Evolutionary conservation across 2,113 vertebrate genomes (phyloP), one percentile per base, ranked within the genome.

Genomic region (Tyrannus savana): DNA sequence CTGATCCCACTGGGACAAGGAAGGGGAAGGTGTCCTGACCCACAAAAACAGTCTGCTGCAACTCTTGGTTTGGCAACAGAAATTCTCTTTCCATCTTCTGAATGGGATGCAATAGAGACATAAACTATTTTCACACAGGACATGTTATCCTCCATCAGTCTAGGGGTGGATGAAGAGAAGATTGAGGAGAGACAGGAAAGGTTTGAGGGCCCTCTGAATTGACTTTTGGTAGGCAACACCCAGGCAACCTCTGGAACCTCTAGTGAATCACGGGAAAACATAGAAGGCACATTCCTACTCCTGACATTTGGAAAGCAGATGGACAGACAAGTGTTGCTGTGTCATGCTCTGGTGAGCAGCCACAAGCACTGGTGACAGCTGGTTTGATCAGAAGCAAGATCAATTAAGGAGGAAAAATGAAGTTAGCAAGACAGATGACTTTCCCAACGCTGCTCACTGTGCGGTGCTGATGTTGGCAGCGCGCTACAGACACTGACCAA

Each of bases 291-390:
- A 3, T 86, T 86, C 39, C 79, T 92, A 15, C 56, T 41, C 53
- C 76, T 85, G 18, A n/a, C 24, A 4, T 15, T 78, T 64, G 79
- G 81, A 72, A 90, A 95, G 86, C 62, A 1, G 72, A 94, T 58
- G 53, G 24, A 92, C 77, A 90, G 87, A 93, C 53, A 97, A 96
- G 94, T 49, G 10, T 75, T 79, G 59, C 71, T 18, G 92, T 95
- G 97, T 95, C 31, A 91, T 95, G 93, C 95, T 91, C 89, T 27
- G 21, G 96, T 96, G 93, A 94, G 85, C 95, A 98, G 97, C 96
- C 96, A 91, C 55, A 55, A 71, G 90, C 84, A 39, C 78, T 91
- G 66, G 90, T 95, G 90, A 35, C 87, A 92, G 89, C 82, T 96
- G 96, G 47, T 89, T 89, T 59, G 39, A 87, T 71, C 74, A 96